Base-by-base conservation (phyloP, 2,888 invertebrate genomes). In the Acholoe squamosa region DNA sequence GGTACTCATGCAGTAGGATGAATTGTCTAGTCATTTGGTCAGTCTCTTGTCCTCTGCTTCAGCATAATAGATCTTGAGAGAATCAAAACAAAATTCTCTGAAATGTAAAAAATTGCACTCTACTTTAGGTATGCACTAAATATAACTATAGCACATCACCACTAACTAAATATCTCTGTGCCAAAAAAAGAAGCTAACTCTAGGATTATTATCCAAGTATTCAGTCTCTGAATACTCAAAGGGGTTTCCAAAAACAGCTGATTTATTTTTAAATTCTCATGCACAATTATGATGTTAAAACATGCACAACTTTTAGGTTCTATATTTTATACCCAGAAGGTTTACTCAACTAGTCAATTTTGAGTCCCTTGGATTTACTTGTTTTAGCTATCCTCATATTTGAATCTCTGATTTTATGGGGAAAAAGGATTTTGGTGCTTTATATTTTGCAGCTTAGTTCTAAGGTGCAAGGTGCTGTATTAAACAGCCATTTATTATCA, bases 381-480 rank as follows among this genome's bases (percentile, higher is more conserved):
- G 19, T 80, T 80, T 80, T 80, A 80, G 33, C 22, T 43, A 7
- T 80, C 33, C 25, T 34, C 76, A 76, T 25, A 25, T 76, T 76
- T 28, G 76, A 76, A 76, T 76, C 31, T 31, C 76, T 76, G 31
- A 31, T 76, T 76, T 31, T 76, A 25, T 31, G 16, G n/a, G n/a
- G 16, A 76, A 76, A 31, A 28, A 5, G 61, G 25, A 14, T 76
- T 80, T 80, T 80, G 80, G 43, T 43, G 43, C 34, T 80, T 80
- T 34, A 80, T 80, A 16, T 80, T 22, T 80, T 80, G 80, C 80
- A 71, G 71, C 28, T 71, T 80, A 80, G 80, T 34, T 80, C 25
- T 80, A 80, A 34, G 80, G 3, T 71, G 71, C 25, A 71, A 3
- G 71, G 25, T 71, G 71, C 28, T 71, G 31, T 14, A 25, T 71